phyloP scores from a whole-genome alignment of 2,888 invertebrate species.

The Cheilosia grossa region DNA sequence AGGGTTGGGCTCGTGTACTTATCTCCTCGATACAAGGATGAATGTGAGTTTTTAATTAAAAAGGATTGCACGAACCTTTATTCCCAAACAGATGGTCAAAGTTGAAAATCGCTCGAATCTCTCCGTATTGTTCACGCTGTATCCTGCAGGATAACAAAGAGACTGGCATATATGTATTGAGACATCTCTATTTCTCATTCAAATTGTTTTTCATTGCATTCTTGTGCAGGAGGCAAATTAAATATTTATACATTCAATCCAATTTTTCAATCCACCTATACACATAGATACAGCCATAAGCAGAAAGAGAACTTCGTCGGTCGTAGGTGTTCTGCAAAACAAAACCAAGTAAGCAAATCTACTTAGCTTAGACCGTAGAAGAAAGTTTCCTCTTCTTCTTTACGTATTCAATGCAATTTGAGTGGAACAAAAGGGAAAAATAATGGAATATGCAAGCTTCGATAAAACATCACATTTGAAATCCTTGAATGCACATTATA shows the following conservation, averaged over 20 bases:
- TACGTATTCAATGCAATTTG: slow-evolving; percentile 67
- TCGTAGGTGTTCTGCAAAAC: slow-evolving; percentile 10
- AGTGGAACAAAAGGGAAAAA: slow-evolving; percentile 36
- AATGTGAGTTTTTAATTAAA: slow-evolving; percentile 71
- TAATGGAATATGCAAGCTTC: slow-evolving; percentile 64
- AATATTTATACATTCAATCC: slow-evolving; percentile 83
- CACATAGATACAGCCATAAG: slow-evolving; percentile 4
- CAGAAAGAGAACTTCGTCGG: slow-evolving; percentile 1
- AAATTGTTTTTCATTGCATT: slow-evolving; percentile 67
- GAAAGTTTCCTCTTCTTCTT: slow-evolving; percentile 39
- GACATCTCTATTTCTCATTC: slow-evolving; percentile 66
- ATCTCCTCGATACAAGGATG: slow-evolving; percentile 40
- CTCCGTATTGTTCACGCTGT: slow-evolving; percentile 38
- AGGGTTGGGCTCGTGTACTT: slow-evolving; percentile 5
- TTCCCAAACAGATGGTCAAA: slow-evolving; percentile 66
- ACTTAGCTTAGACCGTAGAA: slow-evolving; percentile 46
- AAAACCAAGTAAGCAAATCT: slow-evolving; percentile 44
- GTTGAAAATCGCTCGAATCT: slow-evolving; percentile 21
- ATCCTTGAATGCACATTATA: slow-evolving; percentile 65
- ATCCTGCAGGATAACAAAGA: slow-evolving; percentile 54
- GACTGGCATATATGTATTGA: slow-evolving; percentile 31
- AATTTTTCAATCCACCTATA: slow-evolving; percentile 76
- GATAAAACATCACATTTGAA: slow-evolving; percentile 56
- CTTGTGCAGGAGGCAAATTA: slow-evolving; percentile 79
- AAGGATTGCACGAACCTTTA: slow-evolving; percentile 43